These are phyloP conservation scores for Heliconius aoede DNA, from an alignment of 2,888 invertebrate genomes.

Conservation along the genomic window DNA sequence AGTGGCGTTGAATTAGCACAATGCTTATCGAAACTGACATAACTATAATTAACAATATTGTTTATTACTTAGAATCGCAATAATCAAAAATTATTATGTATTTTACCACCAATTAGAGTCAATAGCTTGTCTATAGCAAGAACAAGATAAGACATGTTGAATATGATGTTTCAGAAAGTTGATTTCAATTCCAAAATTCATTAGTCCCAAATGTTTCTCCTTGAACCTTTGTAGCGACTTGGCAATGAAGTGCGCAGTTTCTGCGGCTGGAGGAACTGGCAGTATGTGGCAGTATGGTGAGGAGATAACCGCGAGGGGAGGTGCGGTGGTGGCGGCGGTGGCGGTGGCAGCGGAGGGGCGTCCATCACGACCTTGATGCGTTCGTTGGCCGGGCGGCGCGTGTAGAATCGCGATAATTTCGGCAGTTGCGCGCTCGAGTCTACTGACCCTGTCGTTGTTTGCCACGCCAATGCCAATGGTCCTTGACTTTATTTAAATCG, in stretches of 20 bases:
- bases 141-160: background rate
- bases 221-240: conserved; percentile 27
- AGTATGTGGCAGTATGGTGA: conserved; percentile 33
- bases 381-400: conserved; percentile 78
- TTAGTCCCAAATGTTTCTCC: conserved; percentile 17
- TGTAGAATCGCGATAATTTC: conserved; percentile 80
- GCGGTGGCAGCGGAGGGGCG: conserved; percentile 42
- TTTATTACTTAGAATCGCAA: background rate
- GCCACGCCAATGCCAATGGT: conserved; percentile 80
- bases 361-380: conserved; percentile 75
- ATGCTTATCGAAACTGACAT: background rate
- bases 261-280: conserved; percentile 43
- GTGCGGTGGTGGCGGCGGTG: conserved; percentile 13
- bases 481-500: conserved; percentile 82
- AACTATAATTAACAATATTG: background rate
- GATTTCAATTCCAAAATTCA: conserved; percentile 29
- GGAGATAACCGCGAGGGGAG: conserved; percentile 39
- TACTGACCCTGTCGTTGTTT: conserved; percentile 81
- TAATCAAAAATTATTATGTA: background rate
- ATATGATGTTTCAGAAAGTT: background rate
- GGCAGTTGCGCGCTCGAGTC: conserved; percentile 75
- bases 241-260: conserved; percentile 38
- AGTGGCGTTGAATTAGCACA: background rate
- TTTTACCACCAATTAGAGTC: background rate
- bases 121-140: background rate